Evolutionary conservation across 2,888 invertebrate species (phyloP).

Genomic region (Macropis europaea): DNA sequence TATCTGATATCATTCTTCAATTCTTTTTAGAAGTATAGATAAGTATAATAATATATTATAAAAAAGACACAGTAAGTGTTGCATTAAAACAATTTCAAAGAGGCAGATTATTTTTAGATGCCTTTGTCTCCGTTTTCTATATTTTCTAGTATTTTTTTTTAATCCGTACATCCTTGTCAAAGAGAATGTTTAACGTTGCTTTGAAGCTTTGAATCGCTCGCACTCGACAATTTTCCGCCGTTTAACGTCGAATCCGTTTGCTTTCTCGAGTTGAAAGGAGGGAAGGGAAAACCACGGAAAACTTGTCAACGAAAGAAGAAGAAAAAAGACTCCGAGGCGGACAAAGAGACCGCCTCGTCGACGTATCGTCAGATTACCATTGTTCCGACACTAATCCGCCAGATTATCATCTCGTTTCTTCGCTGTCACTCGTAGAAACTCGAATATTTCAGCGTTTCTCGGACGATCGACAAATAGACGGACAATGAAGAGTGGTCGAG

Average conservation of each 20-base stretch:
- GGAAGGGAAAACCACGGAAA: slow-evolving; percentile 50
- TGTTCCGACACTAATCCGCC: slow-evolving; percentile 73
- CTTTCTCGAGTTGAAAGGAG: slow-evolving; percentile 24
- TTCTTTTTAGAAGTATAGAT: too few relatives aligned
- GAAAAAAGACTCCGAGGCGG: slow-evolving; percentile 47
- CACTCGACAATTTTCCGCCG: slow-evolving; percentile 72
- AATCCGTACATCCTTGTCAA: too few relatives aligned
- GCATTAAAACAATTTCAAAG: too few relatives aligned
- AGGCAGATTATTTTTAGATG: too few relatives aligned
- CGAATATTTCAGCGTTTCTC: slow-evolving; percentile 55
- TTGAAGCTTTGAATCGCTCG: slow-evolving; percentile 47
- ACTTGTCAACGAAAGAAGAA: slow-evolving; percentile 65
- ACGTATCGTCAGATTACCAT: slow-evolving; percentile 68
- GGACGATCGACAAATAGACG: slow-evolving; percentile 62
- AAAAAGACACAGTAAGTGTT: too few relatives aligned
- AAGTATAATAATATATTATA: too few relatives aligned
- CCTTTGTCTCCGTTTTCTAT: too few relatives aligned
- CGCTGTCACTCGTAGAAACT: slow-evolving; percentile 39
- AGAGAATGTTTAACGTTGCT: slow-evolving; percentile 52
- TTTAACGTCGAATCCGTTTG: slow-evolving; percentile 66
- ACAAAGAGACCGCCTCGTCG: slow-evolving; percentile 55
- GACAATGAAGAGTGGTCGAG: slow-evolving; percentile 57
- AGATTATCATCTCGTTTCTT: slow-evolving; percentile 48
- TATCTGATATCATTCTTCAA: too few relatives aligned
- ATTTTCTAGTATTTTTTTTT: too few relatives aligned